Percentiles rank a stretch among this genome's conserved stretches.
Conservation (phyloP, 1,140 invertebrate genomes). For the Trichonephila clavata region DNA sequence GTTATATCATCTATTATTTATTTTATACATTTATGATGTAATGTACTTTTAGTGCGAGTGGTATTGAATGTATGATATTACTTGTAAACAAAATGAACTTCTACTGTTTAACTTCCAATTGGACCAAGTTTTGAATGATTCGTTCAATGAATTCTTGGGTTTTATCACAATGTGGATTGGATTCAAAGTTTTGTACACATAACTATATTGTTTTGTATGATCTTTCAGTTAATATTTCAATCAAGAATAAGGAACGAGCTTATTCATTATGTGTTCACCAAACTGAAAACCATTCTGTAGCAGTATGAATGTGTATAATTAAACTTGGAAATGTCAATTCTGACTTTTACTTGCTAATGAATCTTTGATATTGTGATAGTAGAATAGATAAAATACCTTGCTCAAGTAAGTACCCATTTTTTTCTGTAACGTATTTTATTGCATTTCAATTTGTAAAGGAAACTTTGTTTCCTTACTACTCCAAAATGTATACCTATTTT, state of each 20-base stretch:
- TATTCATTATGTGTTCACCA: not conserved
- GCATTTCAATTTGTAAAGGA: too few relatives aligned
- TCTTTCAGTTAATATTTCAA: not conserved
- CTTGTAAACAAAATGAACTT: not conserved
- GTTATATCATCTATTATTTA: constrained; percentile 28
- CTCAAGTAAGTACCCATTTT: constrained; percentile 16
- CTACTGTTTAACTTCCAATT: not conserved
- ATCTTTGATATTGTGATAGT: constrained; percentile 23
- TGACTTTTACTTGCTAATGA: not conserved
- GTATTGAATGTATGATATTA: not conserved
- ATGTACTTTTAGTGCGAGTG: not conserved
- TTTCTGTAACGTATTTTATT: not conserved
- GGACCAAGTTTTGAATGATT: not conserved
- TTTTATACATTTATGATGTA: constrained; percentile 21
- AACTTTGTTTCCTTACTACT: too few relatives aligned
- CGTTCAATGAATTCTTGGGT: not conserved
- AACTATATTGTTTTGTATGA: not conserved
- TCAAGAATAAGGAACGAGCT: not conserved
- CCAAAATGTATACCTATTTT: too few relatives aligned
- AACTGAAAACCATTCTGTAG: not conserved
- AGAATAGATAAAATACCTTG: constrained; percentile 41
- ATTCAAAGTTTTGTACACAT: not conserved
- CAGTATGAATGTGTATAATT: not conserved
- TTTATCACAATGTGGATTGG: not conserved
- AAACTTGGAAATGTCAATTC: not conserved